Conservation (phyloP, 1,140 invertebrate species). For the Pseudomyrmex concolor region DNA sequence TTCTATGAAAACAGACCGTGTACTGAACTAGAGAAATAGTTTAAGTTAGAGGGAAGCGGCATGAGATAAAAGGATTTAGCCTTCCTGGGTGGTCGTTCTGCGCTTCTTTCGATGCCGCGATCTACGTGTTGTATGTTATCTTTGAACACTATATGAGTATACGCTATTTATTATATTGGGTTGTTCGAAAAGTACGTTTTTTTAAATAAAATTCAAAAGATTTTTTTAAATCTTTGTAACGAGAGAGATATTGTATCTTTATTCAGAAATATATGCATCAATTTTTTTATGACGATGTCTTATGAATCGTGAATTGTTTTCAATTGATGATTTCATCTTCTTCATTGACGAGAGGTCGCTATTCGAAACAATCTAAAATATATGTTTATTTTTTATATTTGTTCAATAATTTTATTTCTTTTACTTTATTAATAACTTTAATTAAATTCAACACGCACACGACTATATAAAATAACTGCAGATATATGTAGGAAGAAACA, state of each 20-base stretch:
- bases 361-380: too few species aligned
- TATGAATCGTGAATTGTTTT: too few species aligned
- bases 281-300: too few species aligned
- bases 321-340: too few species aligned
- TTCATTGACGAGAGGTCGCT: too few species aligned
- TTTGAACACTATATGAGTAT: conserved; percentile 34
- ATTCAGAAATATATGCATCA: too few species aligned
- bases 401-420: not conserved
- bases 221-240: too few species aligned
- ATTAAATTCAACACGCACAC: not conserved
- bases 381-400: not conserved
- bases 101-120: conserved; percentile 56
- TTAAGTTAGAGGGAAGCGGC: conserved; percentile 60
- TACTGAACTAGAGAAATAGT: conserved; percentile 43
- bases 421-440: not conserved
- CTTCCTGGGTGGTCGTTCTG: conserved; percentile 69
- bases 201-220: not conserved
- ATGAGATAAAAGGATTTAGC: conserved; percentile 68
- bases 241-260: too few species aligned
- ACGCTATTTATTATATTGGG: conserved; percentile 8
- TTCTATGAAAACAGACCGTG: conserved; percentile 71
- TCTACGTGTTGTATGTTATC: conserved; percentile 36
- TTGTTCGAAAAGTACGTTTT: not conserved
- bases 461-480: not conserved
- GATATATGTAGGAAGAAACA: not conserved